phyloP scores from a whole-genome alignment of 2,888 invertebrate genomes.

The Hemaris fuciformis region DNA sequence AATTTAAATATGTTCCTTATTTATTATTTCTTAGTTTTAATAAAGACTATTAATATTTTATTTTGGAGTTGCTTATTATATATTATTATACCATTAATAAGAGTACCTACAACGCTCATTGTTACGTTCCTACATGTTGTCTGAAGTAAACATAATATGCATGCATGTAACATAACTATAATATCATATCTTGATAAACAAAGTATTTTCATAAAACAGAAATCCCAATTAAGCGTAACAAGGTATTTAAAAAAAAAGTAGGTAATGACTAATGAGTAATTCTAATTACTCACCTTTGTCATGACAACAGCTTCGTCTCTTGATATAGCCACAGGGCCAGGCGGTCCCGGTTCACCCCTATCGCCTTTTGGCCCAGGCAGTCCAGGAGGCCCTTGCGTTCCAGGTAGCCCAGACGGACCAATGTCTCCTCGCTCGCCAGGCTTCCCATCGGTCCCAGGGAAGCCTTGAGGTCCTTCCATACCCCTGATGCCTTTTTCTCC shows the following conservation, averaged over 20 bases:
- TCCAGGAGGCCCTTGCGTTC: conserved; percentile 86
- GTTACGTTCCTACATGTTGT: too few relatives aligned
- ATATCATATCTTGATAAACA: background rate
- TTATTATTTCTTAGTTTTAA: background rate
- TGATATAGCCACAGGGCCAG: conserved; percentile 83
- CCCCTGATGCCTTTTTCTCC: conserved; percentile 86
- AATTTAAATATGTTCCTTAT: background rate
- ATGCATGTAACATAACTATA: background rate
- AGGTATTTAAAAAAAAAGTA: too few relatives aligned
- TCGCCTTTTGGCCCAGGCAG: conserved; percentile 85
- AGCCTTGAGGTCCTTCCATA: conserved; percentile 84
- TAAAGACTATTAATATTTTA: background rate
- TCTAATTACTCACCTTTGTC: conserved; percentile 66
- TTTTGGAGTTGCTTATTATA: too few relatives aligned
- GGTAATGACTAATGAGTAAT: too few relatives aligned
- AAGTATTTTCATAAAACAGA: background rate
- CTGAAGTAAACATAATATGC: too few relatives aligned
- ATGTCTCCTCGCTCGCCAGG: conserved; percentile 86
- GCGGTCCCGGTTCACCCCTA: conserved; percentile 86
- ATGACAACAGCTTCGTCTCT: conserved; percentile 83
- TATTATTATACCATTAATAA: too few relatives aligned
- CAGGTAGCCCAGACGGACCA: conserved; percentile 86
- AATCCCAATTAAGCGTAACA: too few relatives aligned
- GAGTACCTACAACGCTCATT: too few relatives aligned
- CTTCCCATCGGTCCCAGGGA: conserved; percentile 84